Evolutionary conservation across 2,113 vertebrate genomes (phyloP), one percentile per base, ranked within the genome.

Genomic region (Solea senegalensis): DNA sequence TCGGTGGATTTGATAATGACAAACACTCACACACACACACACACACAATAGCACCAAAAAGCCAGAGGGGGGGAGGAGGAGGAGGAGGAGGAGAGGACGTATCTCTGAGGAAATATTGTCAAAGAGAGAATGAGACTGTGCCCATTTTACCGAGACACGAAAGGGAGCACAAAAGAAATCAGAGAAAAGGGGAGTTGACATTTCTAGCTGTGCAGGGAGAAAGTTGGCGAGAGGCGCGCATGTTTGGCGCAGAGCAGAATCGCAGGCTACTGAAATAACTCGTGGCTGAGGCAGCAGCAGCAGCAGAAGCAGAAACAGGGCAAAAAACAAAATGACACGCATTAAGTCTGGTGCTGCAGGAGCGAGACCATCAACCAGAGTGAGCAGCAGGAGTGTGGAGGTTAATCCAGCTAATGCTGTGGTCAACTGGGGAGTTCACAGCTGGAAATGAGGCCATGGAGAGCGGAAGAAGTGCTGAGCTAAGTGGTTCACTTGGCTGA

Each of bases 351-450:
- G 28, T 67, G 69, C 69, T 72, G 69, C 67, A 72, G 72, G 60
- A 74, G 61, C 70, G 45, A 76, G 80, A 54, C 61, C 69, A 72
- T 56, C 56, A 57, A 55, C 48, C 60, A 63, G 51, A 67, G 52
- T 2, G 28, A 73, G 76, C 48, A 8, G 69, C 72, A 53, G 63
- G 54, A 66, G 68, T 40, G 50, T 56, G 66, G 77, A 88, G 86
- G 80, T 88, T 82, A 85, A 88, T 90, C 78, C 77, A 49, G 53
- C 80, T 86, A 87, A 90, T 83, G 71, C 73, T 67, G 64, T 53
- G 74, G 70, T 72, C 69, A 75, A 84, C 67, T 78, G 83, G 57
- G 61, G 65, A 74, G 62, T 51, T 66, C 1, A 13, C 78, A 72
- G 77, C 60, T 71, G 65, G 72, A 77, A 65, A 74, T 6, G 2